Evolutionary conservation across 2,888 invertebrate species (phyloP).

Genomic region (Dyspetes luteomarginatus): DNA sequence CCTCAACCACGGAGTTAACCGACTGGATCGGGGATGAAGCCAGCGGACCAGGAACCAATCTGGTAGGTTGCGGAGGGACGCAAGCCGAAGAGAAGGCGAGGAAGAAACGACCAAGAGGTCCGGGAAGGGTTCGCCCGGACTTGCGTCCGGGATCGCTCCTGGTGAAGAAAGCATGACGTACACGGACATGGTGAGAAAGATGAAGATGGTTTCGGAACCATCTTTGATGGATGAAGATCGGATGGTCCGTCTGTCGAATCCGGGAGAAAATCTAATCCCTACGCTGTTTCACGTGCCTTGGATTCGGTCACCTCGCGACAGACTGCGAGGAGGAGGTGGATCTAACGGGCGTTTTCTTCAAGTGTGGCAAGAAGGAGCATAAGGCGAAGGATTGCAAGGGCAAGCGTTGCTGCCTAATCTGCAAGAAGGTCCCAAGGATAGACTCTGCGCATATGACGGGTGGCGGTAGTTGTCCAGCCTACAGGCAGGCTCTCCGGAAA

Average conservation of each 20-base stretch:
- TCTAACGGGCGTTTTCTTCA: slow-evolving; percentile 38
- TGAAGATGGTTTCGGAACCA: too few relatives aligned
- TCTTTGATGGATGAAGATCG: too few relatives aligned
- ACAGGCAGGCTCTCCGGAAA: slow-evolving; percentile 45
- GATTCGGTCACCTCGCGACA: slow-evolving; percentile 46
- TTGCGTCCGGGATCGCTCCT: slow-evolving; percentile 36
- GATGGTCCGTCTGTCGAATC: slow-evolving; percentile 61
- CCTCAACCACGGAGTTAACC: too few relatives aligned
- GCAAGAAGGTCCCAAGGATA: slow-evolving; percentile 15
- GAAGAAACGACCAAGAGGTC: background rate
- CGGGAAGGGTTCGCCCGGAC: slow-evolving; percentile 9
- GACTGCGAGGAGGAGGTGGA: slow-evolving; percentile 45
- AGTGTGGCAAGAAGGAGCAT: slow-evolving; percentile 59
- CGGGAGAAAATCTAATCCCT: slow-evolving; percentile 25
- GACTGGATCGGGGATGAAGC: too few relatives aligned
- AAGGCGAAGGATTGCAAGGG: slow-evolving; percentile 33
- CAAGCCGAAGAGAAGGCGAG: background rate
- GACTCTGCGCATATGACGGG: slow-evolving; percentile 40
- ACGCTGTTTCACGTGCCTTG: slow-evolving; percentile 59
- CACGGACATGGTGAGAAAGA: background rate
- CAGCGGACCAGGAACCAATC: slow-evolving; percentile 51
- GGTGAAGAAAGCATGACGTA: slow-evolving; percentile 53
- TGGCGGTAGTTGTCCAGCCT: slow-evolving; percentile 51
- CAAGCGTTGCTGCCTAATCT: slow-evolving; percentile 39
- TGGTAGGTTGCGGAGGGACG: slow-evolving; percentile 44